A percentile compares a stretch with the other conserved stretches of the same genome.
Conservation (phyloP, 2,888 invertebrate species). For the Heliconius aoede region DNA sequence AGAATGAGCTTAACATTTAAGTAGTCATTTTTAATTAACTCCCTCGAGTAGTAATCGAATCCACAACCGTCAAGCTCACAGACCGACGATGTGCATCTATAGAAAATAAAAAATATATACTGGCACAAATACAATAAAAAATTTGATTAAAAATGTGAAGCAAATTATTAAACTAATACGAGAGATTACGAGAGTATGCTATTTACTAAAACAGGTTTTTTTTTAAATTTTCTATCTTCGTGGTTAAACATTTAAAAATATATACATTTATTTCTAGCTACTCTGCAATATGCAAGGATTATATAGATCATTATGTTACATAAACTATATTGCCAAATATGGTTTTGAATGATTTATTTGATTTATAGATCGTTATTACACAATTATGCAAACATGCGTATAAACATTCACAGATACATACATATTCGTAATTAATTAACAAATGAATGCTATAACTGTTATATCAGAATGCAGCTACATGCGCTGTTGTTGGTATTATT, state of each 20-base stretch:
- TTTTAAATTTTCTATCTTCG: too few relatives aligned
- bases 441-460: constrained; percentile 17
- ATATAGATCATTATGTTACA: neutral
- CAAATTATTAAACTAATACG: too few relatives aligned
- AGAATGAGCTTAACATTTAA: too few relatives aligned
- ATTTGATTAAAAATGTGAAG: too few relatives aligned
- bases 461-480: constrained; percentile 2
- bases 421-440: constrained; percentile 8
- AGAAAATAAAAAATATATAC: too few relatives aligned
- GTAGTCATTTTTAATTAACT: too few relatives aligned
- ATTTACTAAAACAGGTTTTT: too few relatives aligned
- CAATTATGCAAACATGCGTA: neutral
- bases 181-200: too few relatives aligned
- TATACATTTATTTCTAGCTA: neutral
- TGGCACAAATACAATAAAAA: too few relatives aligned
- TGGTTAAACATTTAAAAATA: neutral
- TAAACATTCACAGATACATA: neutral
- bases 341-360: neutral
- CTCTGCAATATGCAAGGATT: neutral
- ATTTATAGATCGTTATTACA: neutral
- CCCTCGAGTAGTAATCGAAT: too few relatives aligned
- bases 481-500: neutral
- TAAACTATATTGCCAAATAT: neutral
- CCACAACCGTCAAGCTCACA: too few relatives aligned
- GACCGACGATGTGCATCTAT: too few relatives aligned